Conservation (phyloP, 2,113 vertebrate species). For the Numida meleagris region DNA sequence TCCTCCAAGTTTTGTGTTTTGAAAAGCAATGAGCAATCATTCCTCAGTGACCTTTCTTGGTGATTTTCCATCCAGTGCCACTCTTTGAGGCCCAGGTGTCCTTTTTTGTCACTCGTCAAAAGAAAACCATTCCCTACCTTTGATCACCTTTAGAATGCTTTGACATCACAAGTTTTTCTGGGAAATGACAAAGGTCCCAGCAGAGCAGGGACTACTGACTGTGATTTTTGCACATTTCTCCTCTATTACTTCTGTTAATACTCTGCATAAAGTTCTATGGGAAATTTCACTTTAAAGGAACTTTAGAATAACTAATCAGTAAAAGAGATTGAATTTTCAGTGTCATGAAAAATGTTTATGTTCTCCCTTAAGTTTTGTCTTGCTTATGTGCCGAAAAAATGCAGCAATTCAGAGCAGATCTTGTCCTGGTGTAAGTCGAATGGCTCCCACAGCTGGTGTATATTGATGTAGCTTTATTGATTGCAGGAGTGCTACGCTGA, state of each 20-base stretch:
- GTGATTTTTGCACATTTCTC: neutral
- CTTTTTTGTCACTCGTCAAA: neutral
- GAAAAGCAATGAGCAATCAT: neutral
- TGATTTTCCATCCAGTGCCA: neutral
- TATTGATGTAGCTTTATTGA: conserved; percentile 35
- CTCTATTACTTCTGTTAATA: neutral
- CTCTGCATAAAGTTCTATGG: neutral
- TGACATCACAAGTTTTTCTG: neutral
- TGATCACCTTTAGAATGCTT: neutral
- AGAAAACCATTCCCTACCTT: neutral
- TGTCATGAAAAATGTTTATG: neutral
- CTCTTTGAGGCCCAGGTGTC: neutral
- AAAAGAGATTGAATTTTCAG: neutral
- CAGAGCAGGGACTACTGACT: neutral
- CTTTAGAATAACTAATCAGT: neutral
- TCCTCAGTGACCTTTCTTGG: neutral
- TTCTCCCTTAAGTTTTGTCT: conserved; percentile 3
- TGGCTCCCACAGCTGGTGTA: conserved; percentile 31
- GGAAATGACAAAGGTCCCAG: neutral
- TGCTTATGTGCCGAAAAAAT: neutral
- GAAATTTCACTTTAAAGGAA: neutral
- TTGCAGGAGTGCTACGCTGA: neutral
- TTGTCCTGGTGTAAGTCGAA: neutral
- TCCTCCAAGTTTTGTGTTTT: neutral
- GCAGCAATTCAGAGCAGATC: neutral